phyloP scores from a whole-genome alignment of 2,888 invertebrate genomes.

The Caenorhabditis becei region DNA sequence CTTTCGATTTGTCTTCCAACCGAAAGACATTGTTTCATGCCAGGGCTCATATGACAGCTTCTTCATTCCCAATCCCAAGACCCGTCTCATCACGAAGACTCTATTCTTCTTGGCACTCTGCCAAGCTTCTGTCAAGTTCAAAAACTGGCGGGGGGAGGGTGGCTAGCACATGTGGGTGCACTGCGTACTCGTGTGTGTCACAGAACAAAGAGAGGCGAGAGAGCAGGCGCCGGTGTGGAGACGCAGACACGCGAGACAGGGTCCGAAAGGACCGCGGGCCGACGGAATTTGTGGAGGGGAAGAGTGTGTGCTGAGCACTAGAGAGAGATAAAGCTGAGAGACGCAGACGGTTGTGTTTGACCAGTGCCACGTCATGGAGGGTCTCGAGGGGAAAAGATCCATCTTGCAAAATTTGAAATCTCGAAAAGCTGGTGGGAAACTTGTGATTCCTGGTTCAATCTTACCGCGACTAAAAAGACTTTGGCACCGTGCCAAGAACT shows the following conservation, averaged over 20 bases:
- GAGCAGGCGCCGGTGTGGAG: background rate
- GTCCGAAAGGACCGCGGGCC: background rate
- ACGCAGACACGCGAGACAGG: background rate
- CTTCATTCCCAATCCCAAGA: background rate
- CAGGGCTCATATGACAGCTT: too few relatives aligned
- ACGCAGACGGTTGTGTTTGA: background rate
- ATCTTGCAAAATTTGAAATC: background rate
- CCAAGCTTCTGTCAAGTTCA: constrained; percentile 13
- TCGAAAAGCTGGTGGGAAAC: too few relatives aligned
- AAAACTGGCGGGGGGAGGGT: constrained; percentile 14
- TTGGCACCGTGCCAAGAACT: too few relatives aligned
- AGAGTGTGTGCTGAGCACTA: background rate
- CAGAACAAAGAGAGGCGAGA: constrained; percentile 8
- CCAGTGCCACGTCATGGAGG: background rate
- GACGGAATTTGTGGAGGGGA: background rate
- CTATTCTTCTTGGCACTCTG: constrained; percentile 13
- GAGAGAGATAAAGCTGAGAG: background rate
- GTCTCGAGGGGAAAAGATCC: too few relatives aligned
- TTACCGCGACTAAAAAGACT: too few relatives aligned
- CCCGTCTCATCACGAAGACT: too few relatives aligned
- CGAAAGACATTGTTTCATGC: too few relatives aligned
- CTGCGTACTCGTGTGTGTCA: constrained; percentile 19
- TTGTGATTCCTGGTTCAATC: too few relatives aligned
- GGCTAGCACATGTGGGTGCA: constrained; percentile 12
- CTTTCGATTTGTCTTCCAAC: background rate